Conservation (phyloP, 2,797 vertebrate genomes). For the Paguma larvata region DNA sequence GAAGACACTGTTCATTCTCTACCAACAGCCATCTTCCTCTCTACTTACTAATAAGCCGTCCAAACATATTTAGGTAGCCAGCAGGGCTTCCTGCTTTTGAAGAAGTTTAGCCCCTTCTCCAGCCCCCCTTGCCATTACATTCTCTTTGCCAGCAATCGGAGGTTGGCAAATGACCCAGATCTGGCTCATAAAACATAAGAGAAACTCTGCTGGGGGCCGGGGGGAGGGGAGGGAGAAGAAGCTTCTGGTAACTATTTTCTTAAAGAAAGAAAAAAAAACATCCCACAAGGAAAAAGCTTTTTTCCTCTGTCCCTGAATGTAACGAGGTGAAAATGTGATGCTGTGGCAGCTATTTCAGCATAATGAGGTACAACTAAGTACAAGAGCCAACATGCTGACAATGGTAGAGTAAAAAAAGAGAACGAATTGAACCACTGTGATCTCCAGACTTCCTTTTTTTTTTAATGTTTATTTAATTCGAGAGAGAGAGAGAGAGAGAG, state of each 20-base stretch:
- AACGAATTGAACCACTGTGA: neutral
- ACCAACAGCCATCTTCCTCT: neutral
- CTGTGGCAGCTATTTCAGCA: neutral
- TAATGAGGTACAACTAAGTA: neutral
- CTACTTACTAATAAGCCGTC: neutral
- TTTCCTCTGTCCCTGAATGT: neutral
- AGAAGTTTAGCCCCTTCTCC: neutral
- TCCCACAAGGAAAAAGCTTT: neutral
- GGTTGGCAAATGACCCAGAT: neutral
- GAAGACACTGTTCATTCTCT: neutral
- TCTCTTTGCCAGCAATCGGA: neutral
- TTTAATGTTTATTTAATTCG: too few relatives aligned
- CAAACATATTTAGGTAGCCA: neutral
- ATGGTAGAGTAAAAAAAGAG: neutral
- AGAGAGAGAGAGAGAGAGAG: too few relatives aligned
- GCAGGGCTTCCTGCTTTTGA: neutral
- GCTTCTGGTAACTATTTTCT: conserved; percentile 34
- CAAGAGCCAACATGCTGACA: neutral
- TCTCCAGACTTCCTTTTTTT: neutral
- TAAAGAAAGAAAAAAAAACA: neutral
- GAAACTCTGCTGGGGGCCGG: neutral
- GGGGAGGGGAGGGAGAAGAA: neutral
- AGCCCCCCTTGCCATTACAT: neutral
- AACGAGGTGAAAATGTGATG: neutral
- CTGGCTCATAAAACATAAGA: neutral